A percentile compares a stretch with the other conserved stretches of the same genome.
Conservation (phyloP, 2,888 invertebrate genomes). For the Amphipoea oculea region DNA sequence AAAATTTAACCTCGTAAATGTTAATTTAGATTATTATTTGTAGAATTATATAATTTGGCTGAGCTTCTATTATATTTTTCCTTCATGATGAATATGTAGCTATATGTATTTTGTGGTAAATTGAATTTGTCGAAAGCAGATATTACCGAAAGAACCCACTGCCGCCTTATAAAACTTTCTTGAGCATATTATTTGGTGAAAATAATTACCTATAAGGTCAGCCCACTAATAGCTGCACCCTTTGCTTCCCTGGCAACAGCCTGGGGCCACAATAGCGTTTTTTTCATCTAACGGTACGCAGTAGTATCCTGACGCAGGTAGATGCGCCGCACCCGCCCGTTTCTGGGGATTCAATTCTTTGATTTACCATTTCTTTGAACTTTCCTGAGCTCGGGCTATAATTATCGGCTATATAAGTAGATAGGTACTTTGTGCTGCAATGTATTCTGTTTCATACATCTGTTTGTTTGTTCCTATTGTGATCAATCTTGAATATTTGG, state of each 20-base stretch:
- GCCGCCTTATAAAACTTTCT: slow-evolving; percentile 46
- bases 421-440: slow-evolving; percentile 53
- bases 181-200: slow-evolving; percentile 43
- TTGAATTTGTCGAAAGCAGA: slow-evolving; percentile 2
- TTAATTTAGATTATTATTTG: slow-evolving; percentile 1
- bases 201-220: slow-evolving; percentile 71
- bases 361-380: slow-evolving; percentile 75
- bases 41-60: background rate
- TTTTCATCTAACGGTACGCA: slow-evolving; percentile 77
- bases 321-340: slow-evolving; percentile 71
- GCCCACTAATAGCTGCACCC: slow-evolving; percentile 77
- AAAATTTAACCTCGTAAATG: slow-evolving; percentile 19
- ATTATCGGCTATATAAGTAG: slow-evolving; percentile 57
- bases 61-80: background rate
- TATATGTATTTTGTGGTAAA: background rate
- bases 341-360: slow-evolving; percentile 72
- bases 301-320: slow-evolving; percentile 78
- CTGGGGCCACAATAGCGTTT: slow-evolving; percentile 69
- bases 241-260: slow-evolving; percentile 74
- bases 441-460: slow-evolving; percentile 53
- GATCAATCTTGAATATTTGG: background rate
- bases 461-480: slow-evolving; percentile 45
- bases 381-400: slow-evolving; percentile 64
- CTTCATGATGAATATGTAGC: background rate
- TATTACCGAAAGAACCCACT: slow-evolving; percentile 49